phyloP scores from a whole-genome alignment of 2,113 vertebrate genomes.

The Spea bombifrons region DNA sequence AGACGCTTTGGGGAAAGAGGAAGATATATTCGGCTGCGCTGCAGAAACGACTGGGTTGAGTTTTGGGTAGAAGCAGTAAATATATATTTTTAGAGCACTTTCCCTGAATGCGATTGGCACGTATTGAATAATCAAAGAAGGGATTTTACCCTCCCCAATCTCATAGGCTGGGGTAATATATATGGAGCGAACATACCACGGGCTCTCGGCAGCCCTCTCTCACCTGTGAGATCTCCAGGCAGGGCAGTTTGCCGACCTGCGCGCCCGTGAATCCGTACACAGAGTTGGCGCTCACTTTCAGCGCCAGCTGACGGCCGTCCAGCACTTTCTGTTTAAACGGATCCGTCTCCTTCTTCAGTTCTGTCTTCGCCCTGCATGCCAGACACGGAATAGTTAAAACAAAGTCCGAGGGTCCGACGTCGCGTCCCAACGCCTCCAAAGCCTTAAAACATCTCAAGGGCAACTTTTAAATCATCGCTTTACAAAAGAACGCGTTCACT shows the following conservation, averaged over 20 bases:
- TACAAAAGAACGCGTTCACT: too few species aligned
- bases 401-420: background rate
- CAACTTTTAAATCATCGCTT: too few species aligned
- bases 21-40: too few species aligned
- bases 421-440: too few species aligned
- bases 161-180: background rate
- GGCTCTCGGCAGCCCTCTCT: background rate
- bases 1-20: too few species aligned
- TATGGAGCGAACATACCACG: background rate
- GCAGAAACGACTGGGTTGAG: too few species aligned
- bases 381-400: background rate
- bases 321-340: slow-evolving; percentile 85
- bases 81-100: too few species aligned
- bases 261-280: slow-evolving; percentile 91
- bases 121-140: too few species aligned
- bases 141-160: background rate
- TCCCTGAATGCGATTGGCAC: too few species aligned
- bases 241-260: slow-evolving; percentile 88
- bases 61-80: too few species aligned
- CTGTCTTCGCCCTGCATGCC: slow-evolving; percentile 74
- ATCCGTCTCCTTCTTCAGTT: slow-evolving; percentile 84
- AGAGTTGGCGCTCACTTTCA: slow-evolving; percentile 90
- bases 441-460: too few species aligned
- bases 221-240: slow-evolving; percentile 91
- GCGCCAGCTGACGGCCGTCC: slow-evolving; percentile 83